Conservation (phyloP, 2,113 vertebrate genomes). For the Carassius auratus region DNA sequence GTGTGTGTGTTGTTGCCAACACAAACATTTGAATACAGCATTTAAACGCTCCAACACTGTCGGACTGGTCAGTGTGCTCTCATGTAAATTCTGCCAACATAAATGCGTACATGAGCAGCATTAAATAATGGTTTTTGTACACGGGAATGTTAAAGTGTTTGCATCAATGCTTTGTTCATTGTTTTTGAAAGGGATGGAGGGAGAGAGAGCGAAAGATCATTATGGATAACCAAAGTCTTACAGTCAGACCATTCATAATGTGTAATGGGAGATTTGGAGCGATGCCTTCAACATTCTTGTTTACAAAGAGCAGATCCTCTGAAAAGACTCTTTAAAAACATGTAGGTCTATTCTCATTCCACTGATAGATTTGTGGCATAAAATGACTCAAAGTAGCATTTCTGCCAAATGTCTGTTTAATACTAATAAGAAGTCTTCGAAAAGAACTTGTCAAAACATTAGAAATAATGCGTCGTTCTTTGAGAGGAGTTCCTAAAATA, state of each 20-base stretch:
- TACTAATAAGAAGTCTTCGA: not conserved
- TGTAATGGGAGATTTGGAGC: conserved; percentile 39
- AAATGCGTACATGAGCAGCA: not conserved
- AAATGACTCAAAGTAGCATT: not conserved
- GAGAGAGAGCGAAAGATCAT: conserved; percentile 19
- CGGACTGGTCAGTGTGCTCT: not conserved
- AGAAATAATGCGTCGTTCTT: not conserved
- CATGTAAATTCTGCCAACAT: not conserved
- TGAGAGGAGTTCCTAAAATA: not conserved
- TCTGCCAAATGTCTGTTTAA: conserved; percentile 21
- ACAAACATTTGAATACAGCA: not conserved
- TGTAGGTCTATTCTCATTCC: not conserved
- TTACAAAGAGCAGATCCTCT: conserved; percentile 1
- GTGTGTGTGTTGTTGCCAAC: not conserved
- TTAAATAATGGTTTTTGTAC: conserved; percentile 16
- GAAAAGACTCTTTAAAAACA: conserved; percentile 35
- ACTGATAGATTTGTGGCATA: not conserved
- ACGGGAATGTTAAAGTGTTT: conserved; percentile 10
- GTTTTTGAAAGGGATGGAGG: not conserved
- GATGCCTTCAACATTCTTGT: conserved; percentile 28
- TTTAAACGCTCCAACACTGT: not conserved
- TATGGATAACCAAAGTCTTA: conserved; percentile 33
- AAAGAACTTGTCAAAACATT: not conserved
- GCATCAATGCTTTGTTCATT: conserved; percentile 6
- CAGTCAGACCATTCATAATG: conserved; percentile 41